Percentiles rank a stretch among this genome's conserved stretches.
Evolutionary conservation across 2,797 vertebrate genomes (phyloP).

Genomic region (Hoplostethus mediterraneus): DNA sequence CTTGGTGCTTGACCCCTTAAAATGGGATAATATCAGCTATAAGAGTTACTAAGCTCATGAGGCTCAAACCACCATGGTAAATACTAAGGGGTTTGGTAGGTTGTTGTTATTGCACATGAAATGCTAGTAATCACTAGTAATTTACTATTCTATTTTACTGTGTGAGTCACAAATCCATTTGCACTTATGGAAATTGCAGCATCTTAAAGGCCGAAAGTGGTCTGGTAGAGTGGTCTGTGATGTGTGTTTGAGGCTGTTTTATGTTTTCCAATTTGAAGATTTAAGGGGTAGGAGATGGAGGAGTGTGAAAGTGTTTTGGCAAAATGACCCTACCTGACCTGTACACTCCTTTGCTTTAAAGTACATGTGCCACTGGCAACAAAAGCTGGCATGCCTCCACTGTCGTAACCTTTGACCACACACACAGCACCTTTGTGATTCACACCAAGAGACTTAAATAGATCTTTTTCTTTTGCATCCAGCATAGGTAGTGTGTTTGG

Average conservation of each 20-base stretch:
- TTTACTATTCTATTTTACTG: neutral
- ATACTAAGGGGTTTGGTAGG: neutral
- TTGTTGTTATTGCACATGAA: neutral
- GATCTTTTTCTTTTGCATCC: conserved; percentile 5
- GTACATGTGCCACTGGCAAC: conserved; percentile 24
- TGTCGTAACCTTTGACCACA: neutral
- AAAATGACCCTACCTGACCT: conserved; percentile 12
- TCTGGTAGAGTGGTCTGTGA: too few relatives aligned
- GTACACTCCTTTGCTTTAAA: neutral
- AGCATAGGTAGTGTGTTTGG: conserved; percentile 35
- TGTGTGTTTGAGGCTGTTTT: neutral
- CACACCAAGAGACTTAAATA: conserved; percentile 31
- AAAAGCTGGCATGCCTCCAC: conserved; percentile 1
- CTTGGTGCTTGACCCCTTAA: neutral
- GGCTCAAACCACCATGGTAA: neutral
- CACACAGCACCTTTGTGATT: conserved; percentile 1
- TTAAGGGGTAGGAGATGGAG: neutral
- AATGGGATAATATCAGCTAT: conserved; percentile 5
- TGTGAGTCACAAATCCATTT: neutral
- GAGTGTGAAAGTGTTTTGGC: neutral
- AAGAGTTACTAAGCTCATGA: conserved; percentile 17
- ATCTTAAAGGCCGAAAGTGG: too few relatives aligned
- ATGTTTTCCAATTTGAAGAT: neutral
- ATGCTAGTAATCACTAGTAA: neutral
- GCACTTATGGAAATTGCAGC: neutral